phyloP scores from a whole-genome alignment of 2,888 invertebrate genomes.

The Ochlodes sylvanus region DNA sequence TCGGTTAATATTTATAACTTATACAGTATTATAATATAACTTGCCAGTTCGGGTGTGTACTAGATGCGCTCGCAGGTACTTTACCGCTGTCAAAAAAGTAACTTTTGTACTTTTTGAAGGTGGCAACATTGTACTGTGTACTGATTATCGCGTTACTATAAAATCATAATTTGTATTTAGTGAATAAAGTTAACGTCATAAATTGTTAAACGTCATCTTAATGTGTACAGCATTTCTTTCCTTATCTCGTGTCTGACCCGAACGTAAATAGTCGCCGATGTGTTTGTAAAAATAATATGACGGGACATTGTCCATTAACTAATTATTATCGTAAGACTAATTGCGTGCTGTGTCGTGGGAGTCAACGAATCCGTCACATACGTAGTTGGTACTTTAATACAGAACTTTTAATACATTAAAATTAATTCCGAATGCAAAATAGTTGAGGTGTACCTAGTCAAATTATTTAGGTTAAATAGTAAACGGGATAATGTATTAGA shows the following conservation, averaged over 20 bases:
- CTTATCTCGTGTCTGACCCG: not conserved
- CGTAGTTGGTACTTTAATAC: constrained; percentile 7
- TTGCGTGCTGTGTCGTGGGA: constrained; percentile 3
- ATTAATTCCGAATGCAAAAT: constrained; percentile 5
- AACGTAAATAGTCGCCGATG: not conserved
- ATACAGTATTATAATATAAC: constrained; percentile 80
- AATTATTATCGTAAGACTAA: constrained; percentile 6
- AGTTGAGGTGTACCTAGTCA: constrained; percentile 29
- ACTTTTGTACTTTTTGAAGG: constrained; percentile 32
- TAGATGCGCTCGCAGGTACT: constrained; percentile 19
- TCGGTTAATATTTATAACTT: constrained; percentile 67
- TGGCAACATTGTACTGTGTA: constrained; percentile 39
- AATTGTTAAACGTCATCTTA: constrained; percentile 7
- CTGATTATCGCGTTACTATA: constrained; percentile 28
- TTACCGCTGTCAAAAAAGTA: constrained; percentile 32
- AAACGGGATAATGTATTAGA: not conserved
- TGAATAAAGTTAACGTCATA: constrained; percentile 9
- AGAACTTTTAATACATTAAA: constrained; percentile 6
- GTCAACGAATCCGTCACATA: constrained; percentile 23
- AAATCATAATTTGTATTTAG: constrained; percentile 3
- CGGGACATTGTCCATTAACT: not conserved
- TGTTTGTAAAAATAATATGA: constrained; percentile 4
- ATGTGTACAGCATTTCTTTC: constrained; percentile 4
- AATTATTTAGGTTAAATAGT: constrained; percentile 29
- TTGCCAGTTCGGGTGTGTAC: constrained; percentile 68